Evolutionary conservation across 2,113 vertebrate genomes (phyloP), one percentile per base, ranked within the genome.

Genomic region (Cinclus cinclus): DNA sequence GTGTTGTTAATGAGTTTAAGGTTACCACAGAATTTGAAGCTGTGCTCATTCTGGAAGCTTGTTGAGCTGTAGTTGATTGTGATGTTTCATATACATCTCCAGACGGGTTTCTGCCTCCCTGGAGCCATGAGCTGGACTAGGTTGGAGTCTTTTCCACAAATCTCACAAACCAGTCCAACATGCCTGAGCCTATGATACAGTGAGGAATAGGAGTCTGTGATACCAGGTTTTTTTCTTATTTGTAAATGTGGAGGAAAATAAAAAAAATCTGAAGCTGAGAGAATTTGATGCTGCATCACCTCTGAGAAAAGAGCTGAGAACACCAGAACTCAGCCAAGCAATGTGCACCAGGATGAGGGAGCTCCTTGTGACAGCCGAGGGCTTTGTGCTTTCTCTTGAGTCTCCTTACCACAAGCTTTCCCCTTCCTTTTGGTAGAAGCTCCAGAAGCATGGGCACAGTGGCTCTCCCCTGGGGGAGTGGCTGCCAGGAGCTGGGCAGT

Each of bases 11-110:
- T 93, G 75, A 94, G 80, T 94, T 93, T 94, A 83, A 93, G 83
- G 83, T 92, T 96, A 94, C 68, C 49, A 56, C 80, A n/a, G 87
- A 92, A 65, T 94, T 91, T 1, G 5, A 90, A 91, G 84, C 87
- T 94, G 39, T 69, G 77, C 58, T 86, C 76, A 49, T 58, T 94
- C 64, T 89, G 85, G 89, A 92, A 95, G 50, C 55, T 92, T 15
- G 5, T 14, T 85, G 79, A 89, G 33, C 67, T 96, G 39, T 5
- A 1, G 89, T 70, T 50, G 78, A 41, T 76, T 63, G 41, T 68
- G 44, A 75, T 92, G 73, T 69, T 89, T 35, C 35, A 31, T 56
- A 6, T 62, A 27, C 0, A 5, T 84, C 75, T 95, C 73, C 69
- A 73, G 75, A 64, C 58, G 41, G 25, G 19, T 56, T 95, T 94